Base-by-base conservation (phyloP, 2,797 vertebrate species). In the Merluccius polli region DNA sequence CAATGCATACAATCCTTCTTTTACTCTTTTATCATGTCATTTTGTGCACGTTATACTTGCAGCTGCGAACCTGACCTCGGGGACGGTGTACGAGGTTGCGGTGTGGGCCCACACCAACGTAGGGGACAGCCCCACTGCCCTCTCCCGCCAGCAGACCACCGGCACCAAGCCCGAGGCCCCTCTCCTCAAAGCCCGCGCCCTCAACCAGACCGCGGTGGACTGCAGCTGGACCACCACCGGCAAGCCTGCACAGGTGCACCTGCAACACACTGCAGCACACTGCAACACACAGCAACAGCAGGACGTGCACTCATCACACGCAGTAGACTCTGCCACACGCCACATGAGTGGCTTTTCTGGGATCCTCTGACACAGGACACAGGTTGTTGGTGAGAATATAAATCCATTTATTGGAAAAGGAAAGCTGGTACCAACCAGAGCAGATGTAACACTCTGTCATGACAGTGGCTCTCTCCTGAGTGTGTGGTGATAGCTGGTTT, bases 191-290 rank as follows among this genome's bases (percentile, higher is more conserved):
- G 94, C 94, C 86, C 94, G 93, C 73, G 94, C 97, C n/a, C 75
- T 97, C 80, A 99, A 99, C 89, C 97, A 99, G 92, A 98, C 95
- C 0, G 92, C 94, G 0, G 97, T 99, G 82, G 96, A 98, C 75
- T 99, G 98, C 78, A 95, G 88, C 92, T 99, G 97, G 97, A 95
- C 92, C 0, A 33, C 83, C 78, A 83, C 9, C 1, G 95, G 94
- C 12, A 83, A 93, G 0, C 86, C 85, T 52, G 94, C 94, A 0
- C 93, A 96, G 84, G 97, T 98, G 84, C 21, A 30, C n/a, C 29
- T 41, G 11, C 6, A 41, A 59, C 29, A 71, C 68, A 71, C 68
- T 68, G 65, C 38, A n/a, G n/a, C n/a, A n/a, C n/a, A n/a, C 29
- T 41, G 11, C 6, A 41, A 59, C 29, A 71, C 68, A 71, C 68